Evolutionary conservation across 2,888 invertebrate species (phyloP), one percentile per base, ranked within the genome.

Genomic region (Tipula vernalis): DNA sequence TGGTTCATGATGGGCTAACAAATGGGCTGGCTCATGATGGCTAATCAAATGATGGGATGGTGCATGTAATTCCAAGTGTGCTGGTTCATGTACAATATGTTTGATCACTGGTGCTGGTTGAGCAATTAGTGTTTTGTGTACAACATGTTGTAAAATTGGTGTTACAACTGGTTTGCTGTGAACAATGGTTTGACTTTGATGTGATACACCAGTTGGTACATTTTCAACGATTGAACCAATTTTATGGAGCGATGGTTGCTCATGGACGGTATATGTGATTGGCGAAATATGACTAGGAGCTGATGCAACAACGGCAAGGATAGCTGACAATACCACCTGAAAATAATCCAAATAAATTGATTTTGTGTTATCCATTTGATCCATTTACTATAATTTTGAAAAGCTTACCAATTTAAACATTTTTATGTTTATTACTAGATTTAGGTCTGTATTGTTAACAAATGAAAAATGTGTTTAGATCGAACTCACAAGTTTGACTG

Each of bases 301-400:
- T 86, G 90, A 89, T 47, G 88, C 88, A 86, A 90, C 91, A 83
- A 90, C 89, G 87, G 94, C 93, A 90, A 93, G 91, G 88, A 94
- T 91, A 92, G 93, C 93, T 91, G 93, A 93, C 91, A 94, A 93
- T 92, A 94, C 94, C 93, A 94, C 93, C 93, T 91, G 15, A 36
- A 41, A 71, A 85, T 41, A 85, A 36, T n/a, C 13, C 12, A 36
- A 13, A 39, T 10, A 71, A 28, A 71, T 28, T 2, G 28, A 4
- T n/a, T n/a, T 71, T 28, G 71, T 71, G n/a, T 28, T 10, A 28
- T 18, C 28, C 71, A 47, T 47, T 47, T 1, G 2, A 13, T 71
- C 13, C 8, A 28, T n/a, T 85, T 44, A 39, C 3, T 15, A 87
- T 3, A 71, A 36, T 3, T 51, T 44, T 15, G 0, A 2, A 51